Percentiles rank a stretch among this genome's conserved stretches.
Evolutionary conservation across 2,113 vertebrate species (phyloP).

Genomic region (Plecturocebus donacophilus): DNA sequence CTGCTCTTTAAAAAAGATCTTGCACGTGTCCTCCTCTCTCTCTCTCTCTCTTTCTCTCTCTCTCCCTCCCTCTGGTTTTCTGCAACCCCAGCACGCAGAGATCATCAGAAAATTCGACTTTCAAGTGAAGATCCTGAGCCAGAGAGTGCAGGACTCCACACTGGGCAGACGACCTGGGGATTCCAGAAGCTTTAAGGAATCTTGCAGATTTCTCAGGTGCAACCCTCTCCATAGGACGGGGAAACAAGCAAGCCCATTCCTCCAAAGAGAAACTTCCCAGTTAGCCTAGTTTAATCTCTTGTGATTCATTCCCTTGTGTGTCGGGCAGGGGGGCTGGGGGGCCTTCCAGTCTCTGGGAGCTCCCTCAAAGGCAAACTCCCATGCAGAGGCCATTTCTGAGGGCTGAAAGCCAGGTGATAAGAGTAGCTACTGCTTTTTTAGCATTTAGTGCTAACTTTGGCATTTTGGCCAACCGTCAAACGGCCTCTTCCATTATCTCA

Average conservation of each 20-base stretch:
- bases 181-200: conserved; percentile 3
- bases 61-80: conserved; percentile 61
- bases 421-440: not conserved
- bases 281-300: not conserved
- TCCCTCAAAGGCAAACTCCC: not conserved
- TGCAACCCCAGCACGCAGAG: conserved; percentile 69
- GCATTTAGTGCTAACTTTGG: not conserved
- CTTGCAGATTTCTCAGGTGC: not conserved
- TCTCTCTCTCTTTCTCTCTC: not conserved
- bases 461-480: not conserved
- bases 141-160: not conserved
- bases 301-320: not conserved
- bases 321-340: too few relatives aligned
- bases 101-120: conserved; percentile 72
- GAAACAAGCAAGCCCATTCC: not conserved
- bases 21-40: too few relatives aligned
- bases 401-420: not conserved
- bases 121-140: not conserved
- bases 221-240: not conserved
- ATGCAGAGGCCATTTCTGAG: not conserved
- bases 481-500: not conserved
- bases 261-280: not conserved
- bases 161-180: accelerated
- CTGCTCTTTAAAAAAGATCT: conserved; percentile 76
- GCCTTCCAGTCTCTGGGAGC: not conserved